Evolutionary conservation across 2,113 vertebrate genomes (phyloP), one percentile per base, ranked within the genome.

Genomic region (Gorsachius goisagi): DNA sequence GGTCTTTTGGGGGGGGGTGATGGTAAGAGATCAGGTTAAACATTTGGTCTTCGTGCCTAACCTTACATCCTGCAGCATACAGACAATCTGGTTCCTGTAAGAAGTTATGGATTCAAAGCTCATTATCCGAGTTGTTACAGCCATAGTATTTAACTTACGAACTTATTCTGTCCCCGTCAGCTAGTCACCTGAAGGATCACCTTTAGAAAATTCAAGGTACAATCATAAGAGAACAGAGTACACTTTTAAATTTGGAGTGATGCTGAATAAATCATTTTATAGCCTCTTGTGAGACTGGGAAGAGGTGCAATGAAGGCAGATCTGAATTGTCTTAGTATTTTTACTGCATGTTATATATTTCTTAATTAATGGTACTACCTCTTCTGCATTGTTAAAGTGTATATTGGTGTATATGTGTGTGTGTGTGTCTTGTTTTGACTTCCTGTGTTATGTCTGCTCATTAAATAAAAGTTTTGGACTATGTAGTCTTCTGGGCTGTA

Each of bases 351-450:
- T 74, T 71, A 8, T 27, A 0, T 30, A 45, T 88, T 85, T 78
- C 76, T 79, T 62, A 63, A 81, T 73, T 28, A 78, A 90, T 4
- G 16, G 84, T 55, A 24, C 95, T 97, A 94, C 94, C 96, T 97
- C 90, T 79, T 52, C 35, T 82, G 62, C 53, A 33, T 12, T 79
- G 76, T 90, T 75, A 62, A 49, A 85, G 60, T 90, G 85, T 79
- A 9, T 41, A 12, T 83, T 68, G 60, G 17, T 83, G 14, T 82
- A 12, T 58, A 11, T 55, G 8, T 50, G 0, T 32, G 30, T 55
- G 0, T 32, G 30, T 76, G 20, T 80, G 85, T 89, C 62, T 78
- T 73, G 63, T 60, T 78, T 78, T 12, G 56, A 53, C 10, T 53
- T 68, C 49, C 39, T 92, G 32, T 67, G 39, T 62, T 47, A 14